These are phyloP conservation scores for Syngnathus scovelli DNA, from an alignment of 2,113 vertebrate species.

Conservation along the genomic window DNA sequence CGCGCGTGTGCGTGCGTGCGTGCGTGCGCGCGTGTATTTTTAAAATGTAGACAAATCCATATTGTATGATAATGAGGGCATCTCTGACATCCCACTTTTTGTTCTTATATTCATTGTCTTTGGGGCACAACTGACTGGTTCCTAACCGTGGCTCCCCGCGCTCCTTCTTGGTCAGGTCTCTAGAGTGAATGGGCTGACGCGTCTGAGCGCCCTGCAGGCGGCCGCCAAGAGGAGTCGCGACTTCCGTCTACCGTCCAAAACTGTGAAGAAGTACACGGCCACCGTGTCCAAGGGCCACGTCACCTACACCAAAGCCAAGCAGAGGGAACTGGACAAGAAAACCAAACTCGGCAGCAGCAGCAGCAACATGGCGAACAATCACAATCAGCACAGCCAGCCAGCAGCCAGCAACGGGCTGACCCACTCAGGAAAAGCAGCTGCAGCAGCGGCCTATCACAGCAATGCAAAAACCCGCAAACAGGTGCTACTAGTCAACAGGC, in stretches of 20 bases:
- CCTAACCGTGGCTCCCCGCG: neutral
- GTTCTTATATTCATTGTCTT: no score
- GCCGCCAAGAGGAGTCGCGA: slow-evolving; percentile 94
- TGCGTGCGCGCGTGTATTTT: no score
- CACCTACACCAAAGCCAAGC: slow-evolving; percentile 99
- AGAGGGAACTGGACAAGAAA: slow-evolving; percentile 94
- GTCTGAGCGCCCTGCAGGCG: slow-evolving; percentile 77
- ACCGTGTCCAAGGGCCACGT: slow-evolving; percentile 98
- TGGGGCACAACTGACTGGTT: no score
- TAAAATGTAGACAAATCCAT: no score
- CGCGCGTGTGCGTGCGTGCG: no score
- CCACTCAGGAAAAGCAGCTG: slow-evolving; percentile 94
- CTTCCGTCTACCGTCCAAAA: slow-evolving; percentile 98
- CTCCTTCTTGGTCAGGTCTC: slow-evolving; percentile 73
- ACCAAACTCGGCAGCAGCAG: slow-evolving; percentile 95
- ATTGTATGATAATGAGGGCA: no score
- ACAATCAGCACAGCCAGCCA: slow-evolving; percentile 71
- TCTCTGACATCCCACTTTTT: no score
- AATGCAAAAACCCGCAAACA: slow-evolving; percentile 99
- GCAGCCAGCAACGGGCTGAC: slow-evolving; percentile 82
- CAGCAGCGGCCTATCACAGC: slow-evolving; percentile 79
- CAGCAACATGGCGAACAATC: slow-evolving; percentile 75
- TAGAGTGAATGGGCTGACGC: slow-evolving; percentile 90
- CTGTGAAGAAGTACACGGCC: slow-evolving; percentile 99
- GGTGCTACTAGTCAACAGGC: slow-evolving; percentile 88